Percentiles rank a stretch among this genome's conserved stretches.
phyloP scores from a whole-genome alignment of 2,113 vertebrate genomes.

The Ceyx melanurus region DNA sequence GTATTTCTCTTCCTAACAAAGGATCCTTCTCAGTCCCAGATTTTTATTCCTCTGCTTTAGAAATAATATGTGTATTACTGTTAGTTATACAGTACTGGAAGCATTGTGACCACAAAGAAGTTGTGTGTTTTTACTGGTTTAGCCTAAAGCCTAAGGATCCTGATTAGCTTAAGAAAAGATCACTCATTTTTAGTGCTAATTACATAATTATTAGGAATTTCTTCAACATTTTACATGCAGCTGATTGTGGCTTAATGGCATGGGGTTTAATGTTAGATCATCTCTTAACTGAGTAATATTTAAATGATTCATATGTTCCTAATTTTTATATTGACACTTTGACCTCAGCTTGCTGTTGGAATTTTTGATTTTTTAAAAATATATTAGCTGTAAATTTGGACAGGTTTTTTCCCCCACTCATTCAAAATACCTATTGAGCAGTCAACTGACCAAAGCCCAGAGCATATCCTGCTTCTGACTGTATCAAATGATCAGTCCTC shows the following conservation, averaged over 20 bases:
- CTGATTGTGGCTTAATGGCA: background rate
- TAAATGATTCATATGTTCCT: background rate
- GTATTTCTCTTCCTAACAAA: background rate
- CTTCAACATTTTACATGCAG: background rate
- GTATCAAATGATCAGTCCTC: background rate
- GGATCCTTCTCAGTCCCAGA: background rate
- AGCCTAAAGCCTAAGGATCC: background rate
- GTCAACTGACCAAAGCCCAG: background rate
- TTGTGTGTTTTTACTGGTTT: background rate
- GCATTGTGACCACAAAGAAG: background rate
- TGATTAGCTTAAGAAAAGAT: background rate
- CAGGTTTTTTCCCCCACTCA: background rate
- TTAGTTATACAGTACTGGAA: background rate
- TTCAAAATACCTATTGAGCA: background rate
- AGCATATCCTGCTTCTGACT: background rate
- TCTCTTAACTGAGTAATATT: background rate
- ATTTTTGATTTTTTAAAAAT: background rate
- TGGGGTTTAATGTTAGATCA: background rate
- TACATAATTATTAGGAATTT: background rate
- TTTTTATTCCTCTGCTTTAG: background rate
- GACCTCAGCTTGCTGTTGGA: background rate
- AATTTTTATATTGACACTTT: background rate
- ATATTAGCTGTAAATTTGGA: background rate
- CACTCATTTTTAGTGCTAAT: background rate
- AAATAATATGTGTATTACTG: background rate